These are phyloP conservation scores for Sycobia sp. DNA, from an alignment of 1,140 invertebrate genomes.

Conservation along the genomic window DNA sequence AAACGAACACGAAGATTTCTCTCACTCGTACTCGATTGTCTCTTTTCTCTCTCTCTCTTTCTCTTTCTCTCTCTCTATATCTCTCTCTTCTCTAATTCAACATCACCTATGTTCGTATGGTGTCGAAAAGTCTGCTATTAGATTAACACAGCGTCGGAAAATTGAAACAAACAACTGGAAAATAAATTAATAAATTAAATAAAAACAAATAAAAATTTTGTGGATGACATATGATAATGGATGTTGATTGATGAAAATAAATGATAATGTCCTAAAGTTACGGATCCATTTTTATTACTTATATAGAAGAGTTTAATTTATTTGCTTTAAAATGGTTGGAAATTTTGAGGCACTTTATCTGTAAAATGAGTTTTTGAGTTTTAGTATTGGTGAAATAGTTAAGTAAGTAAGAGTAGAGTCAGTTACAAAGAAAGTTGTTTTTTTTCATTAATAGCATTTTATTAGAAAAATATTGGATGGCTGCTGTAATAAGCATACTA, in stretches of 20 bases:
- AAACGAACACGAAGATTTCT: slow-evolving; percentile 25
- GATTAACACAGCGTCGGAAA: slow-evolving; percentile 25
- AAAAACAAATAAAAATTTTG: not conserved
- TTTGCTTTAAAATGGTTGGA: no score
- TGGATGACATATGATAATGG: not conserved
- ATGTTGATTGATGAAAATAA: not conserved
- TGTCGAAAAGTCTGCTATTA: slow-evolving; percentile 20
- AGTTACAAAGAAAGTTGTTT: slow-evolving; percentile 4
- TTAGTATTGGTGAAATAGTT: not conserved
- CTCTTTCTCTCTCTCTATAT: slow-evolving; percentile 1
- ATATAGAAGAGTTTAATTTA: no score
- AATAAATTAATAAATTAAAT: slow-evolving; percentile 29
- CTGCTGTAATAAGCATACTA: not conserved
- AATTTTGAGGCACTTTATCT: slow-evolving; percentile 23
- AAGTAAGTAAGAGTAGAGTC: not conserved
- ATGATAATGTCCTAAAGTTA: no score
- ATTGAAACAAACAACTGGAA: slow-evolving; percentile 28
- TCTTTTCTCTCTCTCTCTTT: slow-evolving; percentile 16
- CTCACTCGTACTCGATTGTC: slow-evolving; percentile 2
- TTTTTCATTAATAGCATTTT: slow-evolving; percentile 22
- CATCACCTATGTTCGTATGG: not conserved
- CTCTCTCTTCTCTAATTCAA: slow-evolving; percentile 4
- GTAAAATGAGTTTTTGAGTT: not conserved
- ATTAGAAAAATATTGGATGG: slow-evolving; percentile 33
- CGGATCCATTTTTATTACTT: no score